These are phyloP conservation scores for Sipunculus nudus DNA, from an alignment of 2,888 invertebrate species.

Conservation along the genomic window DNA sequence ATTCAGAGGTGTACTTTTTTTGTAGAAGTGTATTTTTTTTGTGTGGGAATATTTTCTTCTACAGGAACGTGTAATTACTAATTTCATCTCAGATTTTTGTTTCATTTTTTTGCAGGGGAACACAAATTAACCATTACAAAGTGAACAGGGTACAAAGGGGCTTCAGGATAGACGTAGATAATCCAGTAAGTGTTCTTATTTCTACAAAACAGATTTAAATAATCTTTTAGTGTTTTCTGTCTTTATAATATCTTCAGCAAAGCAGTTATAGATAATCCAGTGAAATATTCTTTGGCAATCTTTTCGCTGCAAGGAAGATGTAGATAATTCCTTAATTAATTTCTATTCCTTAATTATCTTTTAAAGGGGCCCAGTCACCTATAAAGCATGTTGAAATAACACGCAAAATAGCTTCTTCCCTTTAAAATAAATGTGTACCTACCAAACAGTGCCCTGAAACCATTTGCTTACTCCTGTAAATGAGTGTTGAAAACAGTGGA, in stretches of 20 bases:
- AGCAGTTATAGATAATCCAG: not conserved
- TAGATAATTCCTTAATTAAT: not conserved
- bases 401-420: too few relatives aligned
- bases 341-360: not conserved
- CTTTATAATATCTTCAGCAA: not conserved
- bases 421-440: too few relatives aligned
- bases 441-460: too few relatives aligned
- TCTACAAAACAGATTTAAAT: not conserved
- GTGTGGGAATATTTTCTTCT: too few relatives aligned
- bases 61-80: too few relatives aligned
- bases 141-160: conserved; percentile 46
- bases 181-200: conserved; percentile 43
- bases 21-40: too few relatives aligned
- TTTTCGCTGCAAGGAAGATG: not conserved
- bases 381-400: too few relatives aligned
- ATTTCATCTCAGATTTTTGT: too few relatives aligned
- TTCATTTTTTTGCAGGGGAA: conserved; percentile 29
- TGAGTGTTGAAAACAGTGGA: too few relatives aligned
- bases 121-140: conserved; percentile 51
- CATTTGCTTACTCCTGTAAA: too few relatives aligned
- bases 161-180: conserved; percentile 56
- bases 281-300: not conserved
- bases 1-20: too few relatives aligned
- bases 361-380: too few relatives aligned
- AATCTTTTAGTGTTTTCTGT: not conserved